Percentiles rank a stretch among this genome's conserved stretches.
These are phyloP conservation scores for Cydia pomonella DNA, from an alignment of 1,140 invertebrate species.

Conservation along the genomic window DNA sequence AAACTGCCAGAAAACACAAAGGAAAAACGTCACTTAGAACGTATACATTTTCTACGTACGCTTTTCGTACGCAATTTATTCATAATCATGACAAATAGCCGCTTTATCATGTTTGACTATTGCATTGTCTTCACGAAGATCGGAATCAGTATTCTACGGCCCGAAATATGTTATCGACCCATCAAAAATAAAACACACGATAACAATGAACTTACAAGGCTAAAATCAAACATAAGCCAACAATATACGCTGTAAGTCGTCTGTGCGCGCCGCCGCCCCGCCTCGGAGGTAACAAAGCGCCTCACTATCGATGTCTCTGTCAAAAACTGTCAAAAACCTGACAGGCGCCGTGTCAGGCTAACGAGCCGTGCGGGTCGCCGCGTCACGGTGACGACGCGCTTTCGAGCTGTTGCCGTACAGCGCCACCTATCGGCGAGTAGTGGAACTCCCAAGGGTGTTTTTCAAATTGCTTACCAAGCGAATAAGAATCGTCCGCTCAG, in stretches of 20 bases:
- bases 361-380: slow-evolving; percentile 65
- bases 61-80: not conserved
- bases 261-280: slow-evolving; percentile 44
- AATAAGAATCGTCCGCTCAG: not conserved
- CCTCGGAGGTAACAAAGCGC: slow-evolving; percentile 67
- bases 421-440: slow-evolving; percentile 68
- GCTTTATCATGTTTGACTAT: slow-evolving; percentile 26
- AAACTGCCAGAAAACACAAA: slow-evolving; percentile 21
- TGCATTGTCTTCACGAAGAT: slow-evolving; percentile 27
- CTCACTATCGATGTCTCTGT: slow-evolving; percentile 77
- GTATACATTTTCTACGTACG: not conserved
- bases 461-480: not conserved
- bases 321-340: slow-evolving; percentile 77
- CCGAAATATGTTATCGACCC: slow-evolving; percentile 37
- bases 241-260: slow-evolving; percentile 65
- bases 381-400: slow-evolving; percentile 64
- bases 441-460: slow-evolving; percentile 37
- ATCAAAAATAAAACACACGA: slow-evolving; percentile 55
- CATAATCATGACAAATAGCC: slow-evolving; percentile 25
- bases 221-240: slow-evolving; percentile 69
- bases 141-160: slow-evolving; percentile 1
- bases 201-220: slow-evolving; percentile 69
- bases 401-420: slow-evolving; percentile 39
- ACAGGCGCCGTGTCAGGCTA: slow-evolving; percentile 74
- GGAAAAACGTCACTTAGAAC: not conserved